Evolutionary conservation across 2,888 invertebrate species (phyloP), one percentile per base, ranked within the genome.

Genomic region (Zygaena filipendulae): DNA sequence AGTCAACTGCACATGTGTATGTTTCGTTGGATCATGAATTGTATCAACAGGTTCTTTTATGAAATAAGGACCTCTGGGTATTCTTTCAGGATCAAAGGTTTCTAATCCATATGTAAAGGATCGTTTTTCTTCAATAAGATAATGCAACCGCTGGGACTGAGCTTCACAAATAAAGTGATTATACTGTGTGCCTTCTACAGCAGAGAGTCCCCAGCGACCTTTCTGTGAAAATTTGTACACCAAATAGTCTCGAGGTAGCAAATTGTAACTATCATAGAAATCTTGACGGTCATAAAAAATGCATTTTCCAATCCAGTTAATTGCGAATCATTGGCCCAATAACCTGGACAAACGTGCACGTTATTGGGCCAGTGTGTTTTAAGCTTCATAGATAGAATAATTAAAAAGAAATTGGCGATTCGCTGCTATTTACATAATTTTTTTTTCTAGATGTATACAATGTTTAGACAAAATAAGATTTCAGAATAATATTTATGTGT

Each of bases 141-240:
- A 87, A 40, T 87, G 85, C 33, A 93, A 72, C 40, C 85, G 82
- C 36, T 84, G 81, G n/a, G 90, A 83, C 45, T 88, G 86, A 11
- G 92, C 91, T 81, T 96, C 94, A 71, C 96, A 96, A 43, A 96
- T 93, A 46, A 91, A 95, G 30, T 92, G 83, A 40, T 86, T 82
- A 30, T 85, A 81, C 43, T 93, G 91, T 31, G 84, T 84, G 5
- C 93, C 94, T 40, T 85, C 85, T 1, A 93, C 88, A 32, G 89
- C 87, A 52, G 89, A 86, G 39, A 95, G 83, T 24, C 94, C 92
- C 95, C 95, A 95, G 28, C 89, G 85, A 45, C 90, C 88, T 18
- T 87, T 74, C 23, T 81, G 71, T 30, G 79, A 81, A 55, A 85
- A 92, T 57, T 86, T 88, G 52, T 94, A 95, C 1, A 88, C 90